Conservation (phyloP, 2,797 vertebrate genomes). For the Brachyalestes nurse region DNA sequence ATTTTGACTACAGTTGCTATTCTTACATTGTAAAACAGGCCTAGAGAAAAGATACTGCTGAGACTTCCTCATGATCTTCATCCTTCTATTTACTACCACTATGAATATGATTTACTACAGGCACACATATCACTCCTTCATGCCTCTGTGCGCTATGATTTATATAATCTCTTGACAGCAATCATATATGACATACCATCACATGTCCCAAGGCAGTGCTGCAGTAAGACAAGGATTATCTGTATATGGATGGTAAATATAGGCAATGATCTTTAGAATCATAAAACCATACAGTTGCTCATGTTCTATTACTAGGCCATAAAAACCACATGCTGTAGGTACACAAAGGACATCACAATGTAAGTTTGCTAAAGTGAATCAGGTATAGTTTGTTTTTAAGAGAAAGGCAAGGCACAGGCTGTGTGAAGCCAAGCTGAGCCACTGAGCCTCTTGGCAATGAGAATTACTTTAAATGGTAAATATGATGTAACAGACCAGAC, state of each 20-base stretch:
- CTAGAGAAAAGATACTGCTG: constrained; percentile 16
- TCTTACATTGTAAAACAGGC: constrained; percentile 5
- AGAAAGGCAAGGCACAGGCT: neutral
- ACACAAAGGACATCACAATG: too few relatives aligned
- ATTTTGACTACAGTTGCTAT: neutral
- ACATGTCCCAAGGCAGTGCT: constrained; percentile 2
- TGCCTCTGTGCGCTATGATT: constrained; percentile 32
- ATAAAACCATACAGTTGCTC: constrained; percentile 3
- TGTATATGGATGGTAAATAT: constrained; percentile 19
- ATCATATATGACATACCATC: constrained; percentile 18
- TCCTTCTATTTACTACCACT: constrained; percentile 21
- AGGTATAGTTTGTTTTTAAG: neutral
- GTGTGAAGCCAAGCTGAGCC: neutral
- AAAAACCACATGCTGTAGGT: neutral
- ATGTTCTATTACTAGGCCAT: neutral
- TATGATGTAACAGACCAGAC: neutral
- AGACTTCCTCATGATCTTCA: constrained; percentile 14
- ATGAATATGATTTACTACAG: constrained; percentile 27
- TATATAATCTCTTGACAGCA: constrained; percentile 50
- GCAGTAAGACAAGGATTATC: constrained; percentile 12
- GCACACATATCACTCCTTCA: constrained; percentile 28
- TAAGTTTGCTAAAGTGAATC: neutral
- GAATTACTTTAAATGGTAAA: neutral
- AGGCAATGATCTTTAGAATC: constrained; percentile 2
- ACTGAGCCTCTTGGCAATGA: neutral